Conservation (phyloP, 1,140 invertebrate genomes). For the Caenorhabditis remanei region DNA sequence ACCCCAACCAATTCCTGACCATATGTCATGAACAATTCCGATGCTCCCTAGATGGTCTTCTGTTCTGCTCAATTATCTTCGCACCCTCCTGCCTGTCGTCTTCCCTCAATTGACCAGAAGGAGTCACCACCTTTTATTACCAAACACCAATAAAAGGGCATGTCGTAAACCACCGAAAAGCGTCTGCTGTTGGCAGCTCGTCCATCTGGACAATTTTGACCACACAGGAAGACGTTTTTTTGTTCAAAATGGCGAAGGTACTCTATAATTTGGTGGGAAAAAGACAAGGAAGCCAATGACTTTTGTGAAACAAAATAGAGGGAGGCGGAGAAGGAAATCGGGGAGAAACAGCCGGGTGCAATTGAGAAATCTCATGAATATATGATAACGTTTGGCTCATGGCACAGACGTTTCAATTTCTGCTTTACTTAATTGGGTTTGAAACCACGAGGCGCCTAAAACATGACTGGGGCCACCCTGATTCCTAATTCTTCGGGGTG, state of each 20-base stretch:
- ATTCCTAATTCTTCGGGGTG: not conserved
- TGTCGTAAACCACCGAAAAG: constrained; percentile 35
- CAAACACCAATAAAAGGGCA: constrained; percentile 38
- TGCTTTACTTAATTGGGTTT: too few relatives aligned
- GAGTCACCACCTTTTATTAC: constrained; percentile 51
- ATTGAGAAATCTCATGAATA: constrained; percentile 51
- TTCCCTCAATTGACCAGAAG: not conserved
- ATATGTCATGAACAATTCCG: constrained; percentile 51
- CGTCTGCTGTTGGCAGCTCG: constrained; percentile 2
- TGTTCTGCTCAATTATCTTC: constrained; percentile 44
- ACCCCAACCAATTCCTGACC: not conserved
- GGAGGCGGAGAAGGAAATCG: too few relatives aligned
- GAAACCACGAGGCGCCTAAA: too few relatives aligned
- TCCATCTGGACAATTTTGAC: not conserved
- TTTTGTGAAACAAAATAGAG: too few relatives aligned
- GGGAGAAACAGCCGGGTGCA: constrained; percentile 7
- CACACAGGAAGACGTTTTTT: constrained; percentile 42
- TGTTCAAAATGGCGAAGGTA: too few relatives aligned
- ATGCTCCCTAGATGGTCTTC: not conserved
- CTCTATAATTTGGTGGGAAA: not conserved
- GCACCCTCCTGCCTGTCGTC: not conserved
- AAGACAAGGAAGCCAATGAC: too few relatives aligned
- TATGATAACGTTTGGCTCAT: constrained; percentile 7
- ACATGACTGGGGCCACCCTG: too few relatives aligned
- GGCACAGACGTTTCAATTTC: too few relatives aligned